Conservation (phyloP, 1,140 invertebrate species). For the Metopolophium dirhodum region DNA sequence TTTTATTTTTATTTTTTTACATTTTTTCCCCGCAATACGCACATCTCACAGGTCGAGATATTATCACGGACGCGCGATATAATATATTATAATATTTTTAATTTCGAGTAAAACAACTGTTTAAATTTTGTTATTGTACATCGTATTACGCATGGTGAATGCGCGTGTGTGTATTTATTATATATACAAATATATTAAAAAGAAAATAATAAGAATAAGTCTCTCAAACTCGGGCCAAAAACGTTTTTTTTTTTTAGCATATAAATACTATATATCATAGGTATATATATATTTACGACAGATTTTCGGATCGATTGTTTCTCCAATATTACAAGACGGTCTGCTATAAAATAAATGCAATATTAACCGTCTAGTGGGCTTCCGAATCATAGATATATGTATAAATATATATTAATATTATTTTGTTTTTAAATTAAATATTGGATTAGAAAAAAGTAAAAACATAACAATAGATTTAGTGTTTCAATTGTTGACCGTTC, state of each 20-base stretch:
- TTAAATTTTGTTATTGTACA: not conserved
- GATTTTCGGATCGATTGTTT: not conserved
- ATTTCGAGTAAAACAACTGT: constrained; percentile 10
- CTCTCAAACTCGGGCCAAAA: not conserved
- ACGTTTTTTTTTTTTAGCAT: not conserved
- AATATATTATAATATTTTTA: not conserved
- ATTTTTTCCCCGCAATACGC: not conserved
- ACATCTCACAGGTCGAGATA: not conserved
- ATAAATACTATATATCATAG: not conserved
- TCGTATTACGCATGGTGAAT: not conserved
- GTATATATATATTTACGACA: not conserved
- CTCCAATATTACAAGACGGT: not conserved
- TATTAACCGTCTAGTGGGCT: not conserved
- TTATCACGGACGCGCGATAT: not conserved
- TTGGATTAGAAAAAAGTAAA: not conserved
- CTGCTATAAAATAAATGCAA: not conserved
- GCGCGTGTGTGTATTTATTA: not conserved
- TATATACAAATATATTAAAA: constrained; percentile 18
- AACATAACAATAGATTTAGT: not conserved
- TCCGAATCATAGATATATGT: not conserved
- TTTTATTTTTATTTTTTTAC: not conserved
- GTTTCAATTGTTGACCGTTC: not conserved
- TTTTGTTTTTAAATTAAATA: not conserved
- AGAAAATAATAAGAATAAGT: constrained; percentile 18
- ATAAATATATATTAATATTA: not conserved